A percentile compares a stretch with the other conserved stretches of the same genome.
Evolutionary conservation across 2,113 vertebrate genomes (phyloP).

Genomic region (Paracanthobrama guichenoti): DNA sequence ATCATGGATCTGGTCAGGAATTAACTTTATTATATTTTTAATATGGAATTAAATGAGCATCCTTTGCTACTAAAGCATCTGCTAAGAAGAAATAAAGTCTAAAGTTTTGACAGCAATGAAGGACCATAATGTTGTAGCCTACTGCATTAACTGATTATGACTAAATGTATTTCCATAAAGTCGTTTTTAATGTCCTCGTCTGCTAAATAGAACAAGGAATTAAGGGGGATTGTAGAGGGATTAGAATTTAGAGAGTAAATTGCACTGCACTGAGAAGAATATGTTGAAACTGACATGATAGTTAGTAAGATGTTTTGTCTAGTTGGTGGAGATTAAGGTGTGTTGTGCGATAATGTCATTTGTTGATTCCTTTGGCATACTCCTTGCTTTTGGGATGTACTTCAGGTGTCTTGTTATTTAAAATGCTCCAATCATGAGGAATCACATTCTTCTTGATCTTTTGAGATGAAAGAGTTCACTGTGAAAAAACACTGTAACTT

Average conservation of each 20-base stretch:
- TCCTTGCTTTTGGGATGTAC: neutral
- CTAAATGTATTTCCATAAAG: neutral
- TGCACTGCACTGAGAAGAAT: constrained; percentile 5
- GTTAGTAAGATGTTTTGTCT: constrained; percentile 1
- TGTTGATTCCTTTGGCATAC: neutral
- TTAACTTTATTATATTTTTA: neutral
- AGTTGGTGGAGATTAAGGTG: constrained; percentile 11
- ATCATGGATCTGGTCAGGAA: neutral
- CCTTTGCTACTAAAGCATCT: too few species aligned
- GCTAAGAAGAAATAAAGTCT: neutral
- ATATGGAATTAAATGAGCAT: too few species aligned
- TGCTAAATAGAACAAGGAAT: constrained; percentile 21
- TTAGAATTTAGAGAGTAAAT: constrained; percentile 7
- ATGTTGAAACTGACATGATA: constrained; percentile 3
- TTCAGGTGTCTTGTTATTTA: constrained; percentile 11
- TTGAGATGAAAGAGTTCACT: constrained; percentile 3
- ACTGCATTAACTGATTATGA: constrained; percentile 4
- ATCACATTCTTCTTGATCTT: constrained; percentile 19
- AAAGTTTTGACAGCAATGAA: constrained; percentile 6
- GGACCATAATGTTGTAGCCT: neutral
- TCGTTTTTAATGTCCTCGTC: constrained; percentile 9
- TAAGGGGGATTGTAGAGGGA: constrained; percentile 1
- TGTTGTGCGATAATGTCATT: neutral
- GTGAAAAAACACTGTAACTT: neutral
- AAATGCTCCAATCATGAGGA: neutral